Evolutionary conservation across 2,797 vertebrate species (phyloP), one percentile per base, ranked within the genome.

Genomic region (Malacoraja senta): DNA sequence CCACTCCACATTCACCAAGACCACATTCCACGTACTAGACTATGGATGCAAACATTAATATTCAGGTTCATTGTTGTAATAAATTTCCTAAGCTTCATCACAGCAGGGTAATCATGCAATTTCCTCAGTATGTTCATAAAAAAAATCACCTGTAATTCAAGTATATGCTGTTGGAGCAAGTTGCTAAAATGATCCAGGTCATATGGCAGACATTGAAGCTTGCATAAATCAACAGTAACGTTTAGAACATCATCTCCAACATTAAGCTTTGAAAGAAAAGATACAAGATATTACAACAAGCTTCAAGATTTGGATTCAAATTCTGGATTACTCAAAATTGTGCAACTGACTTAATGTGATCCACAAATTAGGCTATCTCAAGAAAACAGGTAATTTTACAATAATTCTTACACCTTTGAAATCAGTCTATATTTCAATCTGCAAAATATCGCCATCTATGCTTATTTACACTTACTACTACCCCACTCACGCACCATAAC

Each of bases 81-180:
- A 35, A 1, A 68, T 65, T 90, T 32, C 12, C 38, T 72, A 8
- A 72, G 3, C 63, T 71, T 12, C 38, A 32, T 38, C 71, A 38
- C 53, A 53, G 24, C 32, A 38, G 15, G 15, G 26, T 92, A 58
- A 32, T 92, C 4, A 92, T 53, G 61, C 13, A 13, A 91, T 44
- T 24, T 26, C 8, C 9, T 29, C 21, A 68, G 9, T 76, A 44
- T 53, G 74, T 38, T 91, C 38, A 53, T 44, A 74, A 24, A 24
- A 91, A 29, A 92, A 35, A 95, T 96, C 97, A 99, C 98, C 98
- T 99, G 98, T 95, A 99, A 97, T 95, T 97, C 97, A 78, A 95
- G 95, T 94, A 99, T 96, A 93, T 99, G 98, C 93, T 97, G 96
- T 94, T 98, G 97, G 95, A 99, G 96, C 96, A 96, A 97, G 94